Conservation (phyloP, 1,140 invertebrate genomes). For the Rhopalosiphum padi region DNA sequence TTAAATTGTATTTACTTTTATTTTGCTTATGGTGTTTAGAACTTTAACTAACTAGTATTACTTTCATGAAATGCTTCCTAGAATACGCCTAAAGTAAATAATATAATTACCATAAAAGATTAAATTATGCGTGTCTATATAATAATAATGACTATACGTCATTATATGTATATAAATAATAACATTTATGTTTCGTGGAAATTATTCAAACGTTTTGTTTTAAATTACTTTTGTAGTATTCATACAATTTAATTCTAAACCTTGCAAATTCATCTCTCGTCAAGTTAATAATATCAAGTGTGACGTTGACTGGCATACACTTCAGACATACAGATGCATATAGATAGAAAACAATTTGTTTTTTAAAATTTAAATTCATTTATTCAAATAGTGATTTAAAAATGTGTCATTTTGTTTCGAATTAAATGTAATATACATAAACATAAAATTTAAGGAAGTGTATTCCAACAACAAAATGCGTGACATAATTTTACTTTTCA, state of each 20-base stretch:
- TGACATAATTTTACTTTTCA: background rate
- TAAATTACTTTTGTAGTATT: conserved; percentile 8
- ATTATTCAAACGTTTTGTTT: conserved; percentile 10
- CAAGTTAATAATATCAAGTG: background rate
- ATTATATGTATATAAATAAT: background rate
- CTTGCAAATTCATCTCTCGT: background rate
- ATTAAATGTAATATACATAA: background rate
- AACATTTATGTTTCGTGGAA: background rate
- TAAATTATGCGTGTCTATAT: background rate
- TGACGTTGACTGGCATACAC: background rate
- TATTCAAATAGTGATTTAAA: background rate
- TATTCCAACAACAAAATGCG: background rate
- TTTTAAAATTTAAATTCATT: background rate
- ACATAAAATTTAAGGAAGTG: background rate
- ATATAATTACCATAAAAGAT: background rate
- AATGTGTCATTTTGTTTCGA: background rate
- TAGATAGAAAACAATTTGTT: conserved; percentile 14
- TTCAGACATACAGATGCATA: background rate
- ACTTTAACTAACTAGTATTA: background rate
- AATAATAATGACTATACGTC: background rate
- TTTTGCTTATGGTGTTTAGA: background rate
- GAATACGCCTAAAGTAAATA: background rate
- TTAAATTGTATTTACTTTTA: background rate
- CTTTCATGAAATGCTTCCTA: background rate
- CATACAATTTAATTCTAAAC: background rate